These are phyloP conservation scores for Telmatherina bonti DNA, from an alignment of 2,797 vertebrate genomes.

Conservation along the genomic window DNA sequence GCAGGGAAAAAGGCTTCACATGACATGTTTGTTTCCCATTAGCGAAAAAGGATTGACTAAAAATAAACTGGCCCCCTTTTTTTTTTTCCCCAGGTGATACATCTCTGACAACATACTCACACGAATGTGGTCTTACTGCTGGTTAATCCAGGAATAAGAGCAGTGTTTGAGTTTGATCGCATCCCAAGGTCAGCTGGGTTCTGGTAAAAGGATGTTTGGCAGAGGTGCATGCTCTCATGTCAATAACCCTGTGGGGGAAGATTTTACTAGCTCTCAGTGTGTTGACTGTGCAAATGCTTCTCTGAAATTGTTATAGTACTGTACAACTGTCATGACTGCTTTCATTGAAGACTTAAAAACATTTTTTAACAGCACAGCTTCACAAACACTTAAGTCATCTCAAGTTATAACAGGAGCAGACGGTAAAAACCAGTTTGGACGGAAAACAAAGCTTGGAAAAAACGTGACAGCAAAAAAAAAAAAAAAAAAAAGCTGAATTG, in stretches of 20 bases:
- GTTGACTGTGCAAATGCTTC: slow-evolving; percentile 21
- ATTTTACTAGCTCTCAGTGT: slow-evolving; percentile 63
- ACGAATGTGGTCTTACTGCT: slow-evolving; percentile 50
- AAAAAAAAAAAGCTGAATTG: slow-evolving; percentile 9
- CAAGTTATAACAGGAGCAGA: slow-evolving; percentile 17
- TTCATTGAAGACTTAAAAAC: slow-evolving; percentile 7
- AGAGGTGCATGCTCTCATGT: slow-evolving; percentile 56
- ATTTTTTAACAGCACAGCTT: slow-evolving; percentile 43
- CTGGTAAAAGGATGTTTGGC: slow-evolving; percentile 78
- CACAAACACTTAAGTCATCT: slow-evolving; percentile 42
- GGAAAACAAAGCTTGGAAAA: slow-evolving; percentile 11
- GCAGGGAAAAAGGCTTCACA: slow-evolving; percentile 63
- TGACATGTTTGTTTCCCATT: slow-evolving; percentile 77
- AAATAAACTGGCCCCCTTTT: slow-evolving; percentile 63
- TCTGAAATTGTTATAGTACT: slow-evolving; percentile 29
- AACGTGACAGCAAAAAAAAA: slow-evolving; percentile 18
- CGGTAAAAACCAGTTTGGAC: slow-evolving; percentile 18
- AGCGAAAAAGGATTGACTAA: slow-evolving; percentile 53
- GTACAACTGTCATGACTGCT: slow-evolving; percentile 24
- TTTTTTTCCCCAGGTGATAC: slow-evolving; percentile 63
- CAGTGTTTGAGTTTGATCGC: slow-evolving; percentile 55
- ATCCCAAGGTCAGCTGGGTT: slow-evolving; percentile 56
- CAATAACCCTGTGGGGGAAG: slow-evolving; percentile 65
- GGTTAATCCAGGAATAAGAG: slow-evolving; percentile 55
- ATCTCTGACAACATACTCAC: slow-evolving; percentile 33